Conservation (phyloP, 2,113 vertebrate genomes). For the Lichenostomus cassidix region DNA sequence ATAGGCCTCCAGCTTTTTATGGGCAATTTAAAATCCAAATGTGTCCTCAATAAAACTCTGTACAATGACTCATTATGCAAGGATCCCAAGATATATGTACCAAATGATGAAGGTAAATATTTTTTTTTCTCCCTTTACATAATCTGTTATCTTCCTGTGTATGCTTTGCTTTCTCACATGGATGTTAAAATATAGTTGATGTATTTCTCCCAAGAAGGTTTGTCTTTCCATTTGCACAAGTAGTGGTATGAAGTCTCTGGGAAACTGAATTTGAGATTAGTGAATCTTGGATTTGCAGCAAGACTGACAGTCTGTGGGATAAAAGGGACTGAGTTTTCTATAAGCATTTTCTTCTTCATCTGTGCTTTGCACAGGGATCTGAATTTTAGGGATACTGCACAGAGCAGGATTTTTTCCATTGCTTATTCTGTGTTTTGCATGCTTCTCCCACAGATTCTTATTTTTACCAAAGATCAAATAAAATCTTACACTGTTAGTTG, state of each 20-base stretch:
- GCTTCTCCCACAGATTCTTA: neutral
- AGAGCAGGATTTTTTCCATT: neutral
- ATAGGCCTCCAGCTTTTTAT: constrained; percentile 97
- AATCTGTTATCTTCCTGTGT: neutral
- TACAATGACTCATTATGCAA: constrained; percentile 18
- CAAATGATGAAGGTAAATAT: neutral
- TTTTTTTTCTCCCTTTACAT: neutral
- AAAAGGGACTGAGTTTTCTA: neutral
- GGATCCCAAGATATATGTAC: neutral
- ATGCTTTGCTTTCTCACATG: neutral
- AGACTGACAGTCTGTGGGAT: neutral
- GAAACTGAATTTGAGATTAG: neutral
- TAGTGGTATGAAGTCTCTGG: neutral
- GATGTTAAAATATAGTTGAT: neutral
- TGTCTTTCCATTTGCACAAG: neutral
- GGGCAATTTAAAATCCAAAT: constrained; percentile 90
- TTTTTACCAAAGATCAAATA: neutral
- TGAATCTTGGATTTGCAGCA: neutral
- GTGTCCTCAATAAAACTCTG: constrained; percentile 45
- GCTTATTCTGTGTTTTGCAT: neutral
- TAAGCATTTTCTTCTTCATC: neutral
- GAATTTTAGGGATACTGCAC: neutral
- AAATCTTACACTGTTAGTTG: neutral
- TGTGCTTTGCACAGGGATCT: accelerated
- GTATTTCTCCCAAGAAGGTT: neutral